Base-by-base conservation (phyloP, 2,113 vertebrate genomes). In the Origma solitaria region DNA sequence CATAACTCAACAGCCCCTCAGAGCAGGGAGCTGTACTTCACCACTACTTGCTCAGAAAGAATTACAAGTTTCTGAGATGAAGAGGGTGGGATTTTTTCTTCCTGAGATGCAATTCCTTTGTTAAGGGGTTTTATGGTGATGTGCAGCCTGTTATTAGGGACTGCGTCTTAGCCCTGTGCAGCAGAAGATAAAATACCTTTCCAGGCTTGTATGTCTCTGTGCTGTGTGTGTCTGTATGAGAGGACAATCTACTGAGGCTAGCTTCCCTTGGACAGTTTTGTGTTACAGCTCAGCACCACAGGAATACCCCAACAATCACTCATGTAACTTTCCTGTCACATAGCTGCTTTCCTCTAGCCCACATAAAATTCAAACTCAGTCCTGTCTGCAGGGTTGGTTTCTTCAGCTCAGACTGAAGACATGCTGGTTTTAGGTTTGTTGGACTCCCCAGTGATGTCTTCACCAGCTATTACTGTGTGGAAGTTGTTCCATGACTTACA, bases 1-100 rank as follows among this genome's bases (percentile, higher is more conserved):
- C 0, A 0, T 11, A 54, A 40, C 40, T 42, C 38, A 54, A 5
- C 8, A 3, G 4, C 15, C 0, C 0, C 40, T 61, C 30, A 65
- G 11, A 42, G 38, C 20, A 33, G 5, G 15, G 13, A 6, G 9
- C 8, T 45, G 28, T 2, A 90, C 45, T 31, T 54, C 45, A 18
- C 5, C 0, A 1, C 6, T 21, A 10, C 21, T 62, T 61, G 12
- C 7, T 47, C 23, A 66, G 42, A 78, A 87, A 51, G 27, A 85
- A 71, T 42, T 57, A 31, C 9, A 22, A 21, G 13, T 38, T 72
- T 76, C 62, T 38, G n/a, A 76, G 44, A 56, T 64, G 7, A 71
- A 54, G 19, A 31, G 12, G 9, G 16, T 5, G 2, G 20, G 11
- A 60, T 75, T 68, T 37, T 37, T 47, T 21, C 11, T 90, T 87